These are phyloP conservation scores for Pinctada fucata DNA, from an alignment of 2,888 invertebrate species.

Conservation along the genomic window DNA sequence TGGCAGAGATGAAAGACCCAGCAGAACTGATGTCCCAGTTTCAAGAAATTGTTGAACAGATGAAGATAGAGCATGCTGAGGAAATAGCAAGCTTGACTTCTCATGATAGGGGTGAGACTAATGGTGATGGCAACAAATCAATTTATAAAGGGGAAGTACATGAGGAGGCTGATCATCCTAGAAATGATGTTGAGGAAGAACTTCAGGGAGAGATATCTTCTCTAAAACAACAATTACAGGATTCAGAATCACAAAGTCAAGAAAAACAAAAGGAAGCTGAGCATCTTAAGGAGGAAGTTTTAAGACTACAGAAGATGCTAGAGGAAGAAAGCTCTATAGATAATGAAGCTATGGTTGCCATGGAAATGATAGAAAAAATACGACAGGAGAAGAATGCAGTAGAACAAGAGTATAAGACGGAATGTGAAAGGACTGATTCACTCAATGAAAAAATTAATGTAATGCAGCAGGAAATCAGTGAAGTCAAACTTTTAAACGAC, in stretches of 20 bases:
- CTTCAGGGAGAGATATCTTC: not conserved
- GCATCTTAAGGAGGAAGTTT: not conserved
- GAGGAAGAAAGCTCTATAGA: not conserved
- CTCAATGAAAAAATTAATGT: no score
- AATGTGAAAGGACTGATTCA: no score
- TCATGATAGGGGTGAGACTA: no score
- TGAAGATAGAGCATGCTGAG: conserved; percentile 20
- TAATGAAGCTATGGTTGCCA: no score
- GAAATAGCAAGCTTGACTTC: not conserved
- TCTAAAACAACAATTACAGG: not conserved
- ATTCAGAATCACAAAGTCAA: not conserved
- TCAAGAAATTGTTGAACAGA: conserved; percentile 18
- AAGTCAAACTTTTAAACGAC: no score
- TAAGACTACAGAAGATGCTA: not conserved
- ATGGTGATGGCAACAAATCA: not conserved
- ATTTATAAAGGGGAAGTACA: not conserved
- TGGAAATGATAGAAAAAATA: no score
- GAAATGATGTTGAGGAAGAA: not conserved
- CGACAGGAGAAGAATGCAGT: no score
- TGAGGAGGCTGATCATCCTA: not conserved
- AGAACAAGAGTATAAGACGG: no score
- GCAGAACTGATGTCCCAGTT: conserved; percentile 12
- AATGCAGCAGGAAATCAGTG: no score
- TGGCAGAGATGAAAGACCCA: conserved; percentile 19
- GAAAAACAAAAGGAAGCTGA: not conserved